These are phyloP conservation scores for Hippoglossus hippoglossus DNA, from an alignment of 2,797 vertebrate genomes.

Conservation along the genomic window DNA sequence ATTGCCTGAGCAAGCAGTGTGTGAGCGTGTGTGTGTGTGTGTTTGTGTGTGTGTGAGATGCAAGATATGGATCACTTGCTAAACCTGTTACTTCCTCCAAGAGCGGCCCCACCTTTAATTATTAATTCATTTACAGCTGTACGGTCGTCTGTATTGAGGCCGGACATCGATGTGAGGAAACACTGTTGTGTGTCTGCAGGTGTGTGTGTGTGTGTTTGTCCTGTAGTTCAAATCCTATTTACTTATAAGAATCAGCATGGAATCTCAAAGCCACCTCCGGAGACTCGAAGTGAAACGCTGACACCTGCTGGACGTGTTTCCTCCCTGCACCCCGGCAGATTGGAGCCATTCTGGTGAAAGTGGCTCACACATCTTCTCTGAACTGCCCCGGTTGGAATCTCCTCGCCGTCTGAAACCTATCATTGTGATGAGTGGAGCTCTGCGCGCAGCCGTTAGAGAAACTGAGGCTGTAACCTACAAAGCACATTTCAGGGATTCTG, in stretches of 20 bases:
- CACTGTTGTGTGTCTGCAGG: not conserved
- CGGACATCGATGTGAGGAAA: constrained; percentile 11
- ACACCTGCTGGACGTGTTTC: constrained; percentile 54
- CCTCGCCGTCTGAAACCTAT: constrained; percentile 35
- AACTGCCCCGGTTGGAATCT: constrained; percentile 34
- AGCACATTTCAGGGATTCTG: too few relatives aligned
- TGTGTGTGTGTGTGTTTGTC: too few relatives aligned
- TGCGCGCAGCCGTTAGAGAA: not conserved
- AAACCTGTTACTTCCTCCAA: too few relatives aligned
- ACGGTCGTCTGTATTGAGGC: too few relatives aligned
- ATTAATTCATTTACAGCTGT: too few relatives aligned
- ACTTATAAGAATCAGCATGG: not conserved
- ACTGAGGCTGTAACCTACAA: too few relatives aligned
- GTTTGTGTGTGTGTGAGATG: not conserved
- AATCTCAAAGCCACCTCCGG: not conserved
- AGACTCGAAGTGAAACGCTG: constrained; percentile 39
- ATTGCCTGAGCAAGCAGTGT: constrained; percentile 33
- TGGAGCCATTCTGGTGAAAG: constrained; percentile 27
- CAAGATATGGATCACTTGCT: too few relatives aligned
- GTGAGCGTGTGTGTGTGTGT: not conserved
- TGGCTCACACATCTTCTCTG: constrained; percentile 28
- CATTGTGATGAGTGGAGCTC: constrained; percentile 39
- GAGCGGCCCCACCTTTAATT: too few relatives aligned
- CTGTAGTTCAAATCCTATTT: not conserved
- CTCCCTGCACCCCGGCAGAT: not conserved